Conservation (phyloP, 2,888 invertebrate species). For the Lepidochrysops patricia region DNA sequence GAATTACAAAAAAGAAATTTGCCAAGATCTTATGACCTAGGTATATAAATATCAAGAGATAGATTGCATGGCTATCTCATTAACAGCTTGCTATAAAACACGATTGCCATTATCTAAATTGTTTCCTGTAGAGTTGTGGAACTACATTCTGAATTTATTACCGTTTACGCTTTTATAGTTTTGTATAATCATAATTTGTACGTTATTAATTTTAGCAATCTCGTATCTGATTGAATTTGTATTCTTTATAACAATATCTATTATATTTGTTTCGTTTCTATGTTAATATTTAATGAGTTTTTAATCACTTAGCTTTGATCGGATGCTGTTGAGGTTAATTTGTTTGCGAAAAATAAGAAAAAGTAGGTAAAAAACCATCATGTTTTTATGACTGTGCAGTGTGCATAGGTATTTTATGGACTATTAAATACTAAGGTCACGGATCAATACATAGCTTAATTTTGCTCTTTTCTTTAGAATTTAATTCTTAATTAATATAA, state of each 20-base stretch:
- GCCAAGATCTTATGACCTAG: neutral
- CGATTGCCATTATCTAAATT: constrained; percentile 1
- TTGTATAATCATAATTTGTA: neutral
- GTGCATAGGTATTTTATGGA: neutral
- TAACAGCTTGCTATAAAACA: constrained; percentile 2
- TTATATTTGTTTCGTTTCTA: neutral
- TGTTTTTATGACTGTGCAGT: neutral
- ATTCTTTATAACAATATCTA: neutral
- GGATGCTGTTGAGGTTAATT: too few relatives aligned
- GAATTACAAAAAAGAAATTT: neutral
- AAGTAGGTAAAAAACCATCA: neutral
- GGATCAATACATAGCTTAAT: neutral
- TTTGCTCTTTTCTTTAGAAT: neutral
- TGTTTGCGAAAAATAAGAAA: neutral
- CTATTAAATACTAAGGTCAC: neutral
- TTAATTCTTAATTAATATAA: neutral
- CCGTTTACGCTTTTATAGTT: constrained; percentile 1
- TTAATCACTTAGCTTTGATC: too few relatives aligned
- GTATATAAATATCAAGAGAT: neutral
- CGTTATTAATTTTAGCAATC: neutral
- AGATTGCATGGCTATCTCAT: neutral
- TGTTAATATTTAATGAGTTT: too few relatives aligned
- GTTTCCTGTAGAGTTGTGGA: constrained; percentile 6
- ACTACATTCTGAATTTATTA: neutral
- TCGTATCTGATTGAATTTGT: neutral